Evolutionary conservation across 2,113 vertebrate species (phyloP), one percentile per base, ranked within the genome.

Genomic region (Petrocephalus zakoni): DNA sequence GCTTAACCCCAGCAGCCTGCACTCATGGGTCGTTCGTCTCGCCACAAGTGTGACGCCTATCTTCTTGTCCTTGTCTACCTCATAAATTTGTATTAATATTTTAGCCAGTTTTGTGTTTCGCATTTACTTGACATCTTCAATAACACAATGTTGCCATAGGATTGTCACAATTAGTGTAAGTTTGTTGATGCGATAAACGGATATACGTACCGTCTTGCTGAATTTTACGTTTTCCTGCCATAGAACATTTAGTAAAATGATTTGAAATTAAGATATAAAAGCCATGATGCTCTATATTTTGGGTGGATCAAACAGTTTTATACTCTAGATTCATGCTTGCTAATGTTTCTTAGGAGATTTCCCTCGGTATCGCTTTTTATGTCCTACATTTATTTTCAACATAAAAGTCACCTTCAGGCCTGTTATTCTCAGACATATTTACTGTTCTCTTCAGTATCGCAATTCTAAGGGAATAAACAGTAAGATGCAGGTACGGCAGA

Each of bases 371-470:
- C 34, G 37, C 34, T 42, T 42, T 42, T 78, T 78, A 42, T 37
- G 72, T 42, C 34, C 6, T 78, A 42, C 34, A 42, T 42, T 42
- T 78, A 37, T 42, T 75, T 75, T 37, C 34, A 37, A 19, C 34
- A 78, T 78, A 78, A 34, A 78, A 78, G 72, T 78, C 72, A 78
- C 29, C 72, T 78, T 78, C 29, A 78, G 34, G 72, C 72, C 34
- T 42, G 29, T 78, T 78, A 78, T 15, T 78, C 25, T 37, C 72
- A 78, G 37, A 42, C 72, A 78, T 78, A 34, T 37, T 78, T 42
- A 78, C 72, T 42, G 29, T 78, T 42, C 34, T 29, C 37, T 78
- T 78, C 29, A 78, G 72, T 37, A 42, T 78, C 25, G 15, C 34
- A 78, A 78, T 78, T 78, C 29, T 78, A 78, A 78, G 29, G 34